phyloP scores from a whole-genome alignment of 2,113 vertebrate genomes.

The Ceyx cyanopectus region DNA sequence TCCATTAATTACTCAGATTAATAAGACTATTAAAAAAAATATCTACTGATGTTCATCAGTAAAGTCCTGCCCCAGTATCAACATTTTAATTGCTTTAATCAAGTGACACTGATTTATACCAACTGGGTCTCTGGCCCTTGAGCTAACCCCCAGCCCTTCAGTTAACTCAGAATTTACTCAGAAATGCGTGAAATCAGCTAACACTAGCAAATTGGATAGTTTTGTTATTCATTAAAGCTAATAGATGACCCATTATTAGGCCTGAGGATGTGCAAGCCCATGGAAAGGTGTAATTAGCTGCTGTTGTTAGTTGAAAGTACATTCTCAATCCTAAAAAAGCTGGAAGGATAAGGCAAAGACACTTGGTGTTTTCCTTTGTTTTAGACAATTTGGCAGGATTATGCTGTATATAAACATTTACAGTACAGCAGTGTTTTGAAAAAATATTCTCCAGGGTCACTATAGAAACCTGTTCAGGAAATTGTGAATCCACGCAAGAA shows the following conservation, averaged over 20 bases:
- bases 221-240: constrained; percentile 68
- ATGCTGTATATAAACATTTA: constrained; percentile 66
- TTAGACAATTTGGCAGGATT: constrained; percentile 62
- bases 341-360: constrained; percentile 40
- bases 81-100: not conserved
- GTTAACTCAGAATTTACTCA: constrained; percentile 51
- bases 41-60: not conserved
- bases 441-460: constrained; percentile 49
- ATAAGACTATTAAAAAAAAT: not conserved
- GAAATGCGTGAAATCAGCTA: constrained; percentile 64
- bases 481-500: constrained; percentile 26
- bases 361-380: constrained; percentile 43
- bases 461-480: constrained; percentile 65
- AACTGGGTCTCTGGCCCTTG: not conserved
- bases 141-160: not conserved
- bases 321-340: not conserved
- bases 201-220: constrained; percentile 18
- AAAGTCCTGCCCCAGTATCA: not conserved
- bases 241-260: constrained; percentile 66
- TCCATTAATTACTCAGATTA: constrained; percentile 32
- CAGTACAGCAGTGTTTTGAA: constrained; percentile 48
- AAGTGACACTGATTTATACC: constrained; percentile 11
- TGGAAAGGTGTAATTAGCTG: constrained; percentile 5
- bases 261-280: not conserved
- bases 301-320: not conserved